Base-by-base conservation (phyloP, 2,113 vertebrate genomes). In the Cyanoramphus novaezelandiae region DNA sequence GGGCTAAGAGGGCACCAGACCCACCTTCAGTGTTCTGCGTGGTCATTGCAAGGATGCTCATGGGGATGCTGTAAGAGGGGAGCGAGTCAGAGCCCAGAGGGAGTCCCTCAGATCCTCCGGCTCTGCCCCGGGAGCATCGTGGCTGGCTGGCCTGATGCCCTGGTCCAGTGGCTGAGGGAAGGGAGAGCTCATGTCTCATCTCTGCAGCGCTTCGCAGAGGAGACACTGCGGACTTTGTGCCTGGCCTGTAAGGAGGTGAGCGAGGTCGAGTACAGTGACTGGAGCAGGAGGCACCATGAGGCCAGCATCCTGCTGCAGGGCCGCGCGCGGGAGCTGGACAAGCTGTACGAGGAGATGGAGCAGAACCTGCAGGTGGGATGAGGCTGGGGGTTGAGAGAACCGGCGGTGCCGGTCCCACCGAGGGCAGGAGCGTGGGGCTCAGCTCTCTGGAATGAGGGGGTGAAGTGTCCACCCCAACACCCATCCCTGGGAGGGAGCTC, bases 171-270 rank as follows among this genome's bases (percentile, higher is more conserved):
- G 16, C 29, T 1, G 3, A 65, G 37, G 53, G 53, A 62, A 74
- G 39, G 76, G 41, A 67, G n/a, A 9, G 6, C 72, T 81, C 64
- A 91, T 14, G 55, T 75, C 7, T 9, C 8, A 6, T 55, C 50
- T 67, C 57, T 76, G 37, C 97, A 99, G 98, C 87, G 92, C 88
- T 99, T 99, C 14, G 98, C 98, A 0, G 78, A 96, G 39, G 92
- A 98, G 94, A 98, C 98, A 9, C 97, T 99, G 90, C 97, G 99
- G 97, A 99, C 99, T 2, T 96, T 99, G 87, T 99, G 99, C 87
- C 50, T 99, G 97, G 99, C 99, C 24, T 98, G 98, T 96, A 99
- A 98, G 97, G 97, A 98, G 41, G 98, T 99, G 91, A 93, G 97
- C 5, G 98, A 99, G 95, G 92, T 63, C 0, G 95, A 62, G 4